Percentiles rank a stretch among this genome's conserved stretches.
Conservation (phyloP, 2,888 invertebrate genomes). For the Phorcus lineatus region DNA sequence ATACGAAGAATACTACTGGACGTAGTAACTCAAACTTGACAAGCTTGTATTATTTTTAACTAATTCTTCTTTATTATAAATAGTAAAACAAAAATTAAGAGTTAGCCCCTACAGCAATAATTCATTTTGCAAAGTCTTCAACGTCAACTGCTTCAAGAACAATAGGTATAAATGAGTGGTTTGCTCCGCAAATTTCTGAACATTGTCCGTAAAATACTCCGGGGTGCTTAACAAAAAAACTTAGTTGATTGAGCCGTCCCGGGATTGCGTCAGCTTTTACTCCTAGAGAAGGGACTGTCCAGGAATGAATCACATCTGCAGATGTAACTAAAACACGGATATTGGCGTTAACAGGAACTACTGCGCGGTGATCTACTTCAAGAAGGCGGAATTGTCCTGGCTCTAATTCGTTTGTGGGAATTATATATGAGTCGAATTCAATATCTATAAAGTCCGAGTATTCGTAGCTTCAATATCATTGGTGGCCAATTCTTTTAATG, state of each 20-base stretch:
- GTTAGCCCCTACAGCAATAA: neutral
- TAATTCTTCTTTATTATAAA: neutral
- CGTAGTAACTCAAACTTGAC: slow-evolving; percentile 81
- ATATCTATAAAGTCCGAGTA: slow-evolving; percentile 66
- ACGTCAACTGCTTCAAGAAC: slow-evolving; percentile 50
- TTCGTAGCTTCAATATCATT: slow-evolving; percentile 75
- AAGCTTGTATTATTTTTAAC: slow-evolving; percentile 79
- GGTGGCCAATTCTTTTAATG: slow-evolving; percentile 72
- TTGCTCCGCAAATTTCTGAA: slow-evolving; percentile 88
- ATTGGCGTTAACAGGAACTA: slow-evolving; percentile 64
- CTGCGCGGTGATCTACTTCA: slow-evolving; percentile 72
- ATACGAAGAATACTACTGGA: slow-evolving; percentile 81
- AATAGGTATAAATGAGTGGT: slow-evolving; percentile 89
- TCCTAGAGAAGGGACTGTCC: slow-evolving; percentile 73
- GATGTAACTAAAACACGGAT: slow-evolving; percentile 71
- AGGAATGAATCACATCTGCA: slow-evolving; percentile 76
- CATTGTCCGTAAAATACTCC: slow-evolving; percentile 86
- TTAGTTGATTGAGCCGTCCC: slow-evolving; percentile 77
- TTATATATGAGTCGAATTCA: slow-evolving; percentile 74
- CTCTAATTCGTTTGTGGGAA: slow-evolving; percentile 55
- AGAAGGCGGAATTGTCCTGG: slow-evolving; percentile 67
- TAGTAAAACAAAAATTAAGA: neutral
- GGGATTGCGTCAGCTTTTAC: slow-evolving; percentile 76
- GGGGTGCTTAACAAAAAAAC: slow-evolving; percentile 80
- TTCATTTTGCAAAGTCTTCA: slow-evolving; percentile 17